A percentile compares a stretch with the other conserved stretches of the same genome.
Evolutionary conservation across 2,113 vertebrate species (phyloP).

Genomic region (Epinephelus moara): DNA sequence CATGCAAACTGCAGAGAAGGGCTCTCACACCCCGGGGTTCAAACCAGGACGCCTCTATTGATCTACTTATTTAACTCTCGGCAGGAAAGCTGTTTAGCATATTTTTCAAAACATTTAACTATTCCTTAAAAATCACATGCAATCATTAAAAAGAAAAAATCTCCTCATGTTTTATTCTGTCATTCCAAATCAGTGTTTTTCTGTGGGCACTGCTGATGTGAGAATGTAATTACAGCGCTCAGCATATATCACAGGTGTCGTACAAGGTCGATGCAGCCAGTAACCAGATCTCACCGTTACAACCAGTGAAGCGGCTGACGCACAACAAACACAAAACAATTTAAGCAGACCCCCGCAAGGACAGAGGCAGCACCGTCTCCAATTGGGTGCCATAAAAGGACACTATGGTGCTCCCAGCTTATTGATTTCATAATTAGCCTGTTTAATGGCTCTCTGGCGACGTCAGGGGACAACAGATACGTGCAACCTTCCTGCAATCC

Average conservation of each 20-base stretch:
- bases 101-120: neutral
- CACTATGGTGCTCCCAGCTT: constrained; percentile 40
- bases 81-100: neutral
- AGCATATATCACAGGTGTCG: constrained; percentile 17
- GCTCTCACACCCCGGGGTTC: too few species aligned
- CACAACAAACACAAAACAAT: constrained; percentile 38
- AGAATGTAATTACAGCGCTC: constrained; percentile 19
- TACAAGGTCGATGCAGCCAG: constrained; percentile 10
- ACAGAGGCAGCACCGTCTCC: neutral
- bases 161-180: neutral
- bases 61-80: neutral
- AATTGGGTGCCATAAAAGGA: constrained; percentile 42
- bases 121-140: neutral
- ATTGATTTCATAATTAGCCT: constrained; percentile 75
- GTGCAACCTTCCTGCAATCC: constrained; percentile 20
- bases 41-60: too few species aligned
- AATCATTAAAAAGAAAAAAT: neutral
- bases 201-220: constrained; percentile 19
- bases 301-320: constrained; percentile 35
- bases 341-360: constrained; percentile 38
- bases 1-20: too few species aligned
- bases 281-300: constrained; percentile 24
- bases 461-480: constrained; percentile 22
- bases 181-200: constrained; percentile 5
- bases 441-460: constrained; percentile 54